A percentile compares a stretch with the other conserved stretches of the same genome.
phyloP scores from a whole-genome alignment of 2,113 vertebrate species.

The Percina caprodes region DNA sequence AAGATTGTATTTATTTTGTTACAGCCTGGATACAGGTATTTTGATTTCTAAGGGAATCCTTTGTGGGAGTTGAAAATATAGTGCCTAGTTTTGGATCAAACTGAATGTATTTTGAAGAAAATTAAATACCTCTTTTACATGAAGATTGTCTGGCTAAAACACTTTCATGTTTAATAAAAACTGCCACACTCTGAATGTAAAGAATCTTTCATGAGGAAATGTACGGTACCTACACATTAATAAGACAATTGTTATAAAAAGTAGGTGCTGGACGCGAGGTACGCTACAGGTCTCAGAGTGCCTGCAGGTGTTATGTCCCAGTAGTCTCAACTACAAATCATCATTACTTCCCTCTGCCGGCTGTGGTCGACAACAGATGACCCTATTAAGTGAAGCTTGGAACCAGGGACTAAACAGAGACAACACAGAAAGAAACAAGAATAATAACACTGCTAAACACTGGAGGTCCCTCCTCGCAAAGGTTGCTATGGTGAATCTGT shows the following conservation, averaged over 20 bases:
- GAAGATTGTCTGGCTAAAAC: slow-evolving; percentile 1
- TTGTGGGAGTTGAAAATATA: background rate
- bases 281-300: background rate
- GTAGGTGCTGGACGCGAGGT: background rate
- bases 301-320: background rate
- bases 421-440: background rate
- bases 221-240: background rate
- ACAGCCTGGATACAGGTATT: slow-evolving; percentile 40
- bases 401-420: slow-evolving; percentile 1
- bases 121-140: slow-evolving; percentile 43
- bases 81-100: slow-evolving; percentile 48
- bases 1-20: slow-evolving; percentile 59
- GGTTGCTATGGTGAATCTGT: slow-evolving; percentile 18
- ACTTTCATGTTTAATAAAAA: background rate
- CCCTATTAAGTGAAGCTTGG: background rate
- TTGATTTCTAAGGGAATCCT: slow-evolving; percentile 13
- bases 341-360: background rate
- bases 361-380: background rate
- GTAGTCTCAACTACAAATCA: too few species aligned
- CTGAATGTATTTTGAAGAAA: slow-evolving; percentile 50
- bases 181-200: slow-evolving; percentile 51
- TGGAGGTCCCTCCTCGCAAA: background rate
- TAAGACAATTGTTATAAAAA: background rate
- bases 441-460: slow-evolving; percentile 12
- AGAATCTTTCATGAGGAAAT: background rate